Evolutionary conservation across 2,888 invertebrate genomes (phyloP).

Genomic region (Euplexia lucipara): DNA sequence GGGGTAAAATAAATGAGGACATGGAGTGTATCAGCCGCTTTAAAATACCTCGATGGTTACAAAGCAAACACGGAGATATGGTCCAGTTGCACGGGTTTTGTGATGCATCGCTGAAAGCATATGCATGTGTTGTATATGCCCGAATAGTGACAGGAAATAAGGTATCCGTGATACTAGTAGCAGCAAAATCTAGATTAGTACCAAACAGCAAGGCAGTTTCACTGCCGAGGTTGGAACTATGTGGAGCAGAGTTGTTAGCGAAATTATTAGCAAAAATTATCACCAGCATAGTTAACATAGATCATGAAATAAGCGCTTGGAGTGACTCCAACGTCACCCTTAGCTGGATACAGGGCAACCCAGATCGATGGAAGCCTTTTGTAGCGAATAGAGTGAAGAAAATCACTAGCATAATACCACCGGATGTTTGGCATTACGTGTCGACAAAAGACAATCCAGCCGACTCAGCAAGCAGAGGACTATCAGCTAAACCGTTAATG

Average conservation of each 20-base stretch:
- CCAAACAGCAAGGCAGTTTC: background rate
- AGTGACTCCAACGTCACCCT: no score
- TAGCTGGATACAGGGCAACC: background rate
- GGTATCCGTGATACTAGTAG: background rate
- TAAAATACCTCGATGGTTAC: no score
- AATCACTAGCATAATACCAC: background rate
- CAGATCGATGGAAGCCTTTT: constrained; percentile 1
- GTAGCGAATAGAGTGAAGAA: background rate
- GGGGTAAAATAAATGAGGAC: no score
- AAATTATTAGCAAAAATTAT: background rate
- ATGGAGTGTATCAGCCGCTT: no score
- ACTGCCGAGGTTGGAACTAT: background rate
- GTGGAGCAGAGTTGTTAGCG: background rate
- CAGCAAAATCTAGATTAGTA: background rate
- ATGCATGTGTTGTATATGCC: background rate
- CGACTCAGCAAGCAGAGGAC: constrained; percentile 2
- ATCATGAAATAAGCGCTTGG: no score
- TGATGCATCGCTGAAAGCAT: no score
- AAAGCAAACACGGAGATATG: no score
- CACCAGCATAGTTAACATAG: background rate
- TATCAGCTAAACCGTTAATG: background rate
- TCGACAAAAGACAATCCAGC: background rate
- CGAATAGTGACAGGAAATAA: background rate
- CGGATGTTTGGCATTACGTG: background rate
- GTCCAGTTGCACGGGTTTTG: no score